Conservation (phyloP, 2,888 invertebrate species). For the Matsumyia berberina region DNA sequence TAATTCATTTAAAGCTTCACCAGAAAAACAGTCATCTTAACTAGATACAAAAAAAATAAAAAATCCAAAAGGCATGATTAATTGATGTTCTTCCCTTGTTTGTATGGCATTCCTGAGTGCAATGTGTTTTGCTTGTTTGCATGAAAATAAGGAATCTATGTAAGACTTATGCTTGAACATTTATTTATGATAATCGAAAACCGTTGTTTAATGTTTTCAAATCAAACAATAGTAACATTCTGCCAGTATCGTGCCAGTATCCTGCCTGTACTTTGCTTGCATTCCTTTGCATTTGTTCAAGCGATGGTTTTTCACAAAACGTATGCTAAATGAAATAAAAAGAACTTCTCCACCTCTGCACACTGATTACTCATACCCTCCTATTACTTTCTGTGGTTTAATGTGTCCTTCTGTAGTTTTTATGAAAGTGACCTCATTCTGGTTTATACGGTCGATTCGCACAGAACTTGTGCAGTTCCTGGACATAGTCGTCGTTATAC, state of each 20-base stretch:
- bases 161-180: no score
- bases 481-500: no score
- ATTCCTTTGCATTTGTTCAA: slow-evolving; percentile 11
- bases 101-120: no score
- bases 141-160: no score
- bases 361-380: not conserved
- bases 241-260: no score
- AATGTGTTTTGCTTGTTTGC: no score
- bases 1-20: not conserved
- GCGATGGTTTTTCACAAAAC: not conserved
- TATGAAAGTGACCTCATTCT: no score
- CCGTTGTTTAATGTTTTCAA: not conserved
- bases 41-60: not conserved
- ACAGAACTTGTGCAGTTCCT: no score
- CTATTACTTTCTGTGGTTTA: not conserved
- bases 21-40: not conserved
- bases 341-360: not conserved
- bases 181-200: not conserved
- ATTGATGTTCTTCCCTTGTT: no score
- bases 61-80: not conserved
- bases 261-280: slow-evolving; percentile 28
- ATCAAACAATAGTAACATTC: not conserved
- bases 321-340: not conserved
- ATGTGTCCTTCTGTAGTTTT: not conserved
- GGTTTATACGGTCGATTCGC: no score